Percentiles rank a stretch among this genome's conserved stretches.
Evolutionary conservation across 2,888 invertebrate genomes (phyloP).

Genomic region (Agrotis ipsilon): DNA sequence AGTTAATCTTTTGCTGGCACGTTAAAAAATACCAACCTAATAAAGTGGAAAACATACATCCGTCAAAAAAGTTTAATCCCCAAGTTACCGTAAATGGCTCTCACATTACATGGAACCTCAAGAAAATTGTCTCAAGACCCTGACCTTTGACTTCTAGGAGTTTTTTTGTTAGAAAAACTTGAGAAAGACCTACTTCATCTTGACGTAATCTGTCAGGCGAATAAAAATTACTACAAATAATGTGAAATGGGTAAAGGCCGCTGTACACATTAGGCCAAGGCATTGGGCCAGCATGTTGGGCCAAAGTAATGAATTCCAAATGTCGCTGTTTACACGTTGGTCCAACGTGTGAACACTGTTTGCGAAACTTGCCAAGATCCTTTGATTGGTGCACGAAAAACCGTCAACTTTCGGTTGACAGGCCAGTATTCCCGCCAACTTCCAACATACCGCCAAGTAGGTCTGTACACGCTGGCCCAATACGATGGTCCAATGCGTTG

Average conservation of each 20-base stretch:
- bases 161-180: conserved; percentile 11
- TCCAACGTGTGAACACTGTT: too few relatives aligned
- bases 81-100: conserved; percentile 20
- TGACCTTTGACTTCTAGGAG: not conserved
- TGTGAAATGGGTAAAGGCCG: not conserved
- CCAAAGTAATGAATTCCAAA: too few relatives aligned
- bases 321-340: too few relatives aligned
- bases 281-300: too few relatives aligned
- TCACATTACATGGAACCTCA: not conserved
- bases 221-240: not conserved
- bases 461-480: too few relatives aligned
- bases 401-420: too few relatives aligned
- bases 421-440: too few relatives aligned
- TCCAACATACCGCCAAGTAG: too few relatives aligned
- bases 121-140: conserved; percentile 6
- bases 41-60: not conserved
- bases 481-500: too few relatives aligned
- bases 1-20: not conserved
- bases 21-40: not conserved
- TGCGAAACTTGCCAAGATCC: too few relatives aligned
- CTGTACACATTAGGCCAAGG: too few relatives aligned
- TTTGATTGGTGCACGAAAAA: too few relatives aligned
- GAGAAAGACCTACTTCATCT: not conserved
- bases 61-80: conserved; percentile 4
- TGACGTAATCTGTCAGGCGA: not conserved